Conservation (phyloP, 2,113 vertebrate species). For the Setophaga kirtlandii region DNA sequence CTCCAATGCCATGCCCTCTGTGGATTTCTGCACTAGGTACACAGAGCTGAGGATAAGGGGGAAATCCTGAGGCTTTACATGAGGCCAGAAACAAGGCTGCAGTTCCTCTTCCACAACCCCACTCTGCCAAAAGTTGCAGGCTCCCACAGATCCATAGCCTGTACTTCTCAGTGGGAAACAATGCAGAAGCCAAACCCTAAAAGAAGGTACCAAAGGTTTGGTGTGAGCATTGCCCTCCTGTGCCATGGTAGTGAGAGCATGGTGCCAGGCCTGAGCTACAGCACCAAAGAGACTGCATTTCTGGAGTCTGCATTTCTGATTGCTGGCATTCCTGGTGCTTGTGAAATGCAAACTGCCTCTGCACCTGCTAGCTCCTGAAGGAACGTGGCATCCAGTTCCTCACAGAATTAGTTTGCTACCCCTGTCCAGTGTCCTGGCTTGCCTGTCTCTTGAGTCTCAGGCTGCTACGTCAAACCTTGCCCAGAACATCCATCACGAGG, state of each 20-base stretch:
- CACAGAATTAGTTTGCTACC: background rate
- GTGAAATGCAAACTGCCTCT: background rate
- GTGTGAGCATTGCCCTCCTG: background rate
- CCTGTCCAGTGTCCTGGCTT: background rate
- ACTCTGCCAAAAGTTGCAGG: background rate
- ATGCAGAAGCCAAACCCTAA: background rate
- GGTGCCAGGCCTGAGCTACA: rapidly evolving
- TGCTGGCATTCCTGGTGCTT: background rate
- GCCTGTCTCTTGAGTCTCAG: background rate
- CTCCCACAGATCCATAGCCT: no score
- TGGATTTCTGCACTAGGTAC: background rate
- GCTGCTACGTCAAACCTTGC: background rate
- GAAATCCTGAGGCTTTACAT: background rate
- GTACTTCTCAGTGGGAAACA: background rate
- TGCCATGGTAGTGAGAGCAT: rapidly evolving
- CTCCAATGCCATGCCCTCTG: background rate
- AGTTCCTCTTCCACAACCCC: background rate
- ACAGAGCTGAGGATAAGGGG: background rate
- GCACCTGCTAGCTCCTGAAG: background rate
- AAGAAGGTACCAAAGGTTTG: background rate
- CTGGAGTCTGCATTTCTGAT: background rate
- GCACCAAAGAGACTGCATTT: background rate
- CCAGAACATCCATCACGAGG: background rate
- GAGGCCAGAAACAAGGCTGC: background rate
- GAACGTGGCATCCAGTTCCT: background rate